A percentile compares a stretch with the other conserved stretches of the same genome.
Conservation (phyloP, 2,888 invertebrate species). For the Pachliopta kotzebuea region DNA sequence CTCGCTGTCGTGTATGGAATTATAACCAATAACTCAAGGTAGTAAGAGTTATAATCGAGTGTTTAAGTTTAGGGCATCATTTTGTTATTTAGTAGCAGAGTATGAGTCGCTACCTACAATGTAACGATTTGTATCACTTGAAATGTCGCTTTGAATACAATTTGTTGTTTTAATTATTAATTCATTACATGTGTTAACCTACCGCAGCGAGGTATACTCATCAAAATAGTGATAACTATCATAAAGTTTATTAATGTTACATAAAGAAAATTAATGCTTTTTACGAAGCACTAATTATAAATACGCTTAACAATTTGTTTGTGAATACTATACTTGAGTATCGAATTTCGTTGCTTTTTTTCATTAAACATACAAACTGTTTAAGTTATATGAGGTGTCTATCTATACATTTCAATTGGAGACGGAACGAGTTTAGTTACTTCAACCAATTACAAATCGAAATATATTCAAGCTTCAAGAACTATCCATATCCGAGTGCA, state of each 20-base stretch:
- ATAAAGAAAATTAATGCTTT: slow-evolving; percentile 3
- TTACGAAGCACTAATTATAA: slow-evolving; percentile 5
- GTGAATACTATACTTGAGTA: neutral
- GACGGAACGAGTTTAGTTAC: slow-evolving; percentile 15
- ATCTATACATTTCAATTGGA: slow-evolving; percentile 8
- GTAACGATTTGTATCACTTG: slow-evolving; percentile 51
- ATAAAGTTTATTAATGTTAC: slow-evolving; percentile 4
- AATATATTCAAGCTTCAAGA: slow-evolving; percentile 18
- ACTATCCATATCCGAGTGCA: slow-evolving; percentile 10
- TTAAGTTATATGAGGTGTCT: neutral
- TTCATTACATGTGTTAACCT: slow-evolving; percentile 47
- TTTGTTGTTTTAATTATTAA: slow-evolving; percentile 44
- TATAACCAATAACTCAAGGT: neutral
- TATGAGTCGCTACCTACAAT: slow-evolving; percentile 58
- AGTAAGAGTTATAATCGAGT: slow-evolving; percentile 17
- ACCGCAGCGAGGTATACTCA: slow-evolving; percentile 44
- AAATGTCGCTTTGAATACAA: slow-evolving; percentile 45
- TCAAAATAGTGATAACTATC: slow-evolving; percentile 5
- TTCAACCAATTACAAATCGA: slow-evolving; percentile 22
- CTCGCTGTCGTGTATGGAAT: slow-evolving; percentile 37
- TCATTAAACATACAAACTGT: neutral
- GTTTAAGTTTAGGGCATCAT: slow-evolving; percentile 9
- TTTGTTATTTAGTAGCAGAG: slow-evolving; percentile 30
- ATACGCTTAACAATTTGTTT: neutral
- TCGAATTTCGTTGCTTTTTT: neutral